Evolutionary conservation across 1,140 invertebrate genomes (phyloP).

Genomic region (Pseudomyrmex flavicornis): DNA sequence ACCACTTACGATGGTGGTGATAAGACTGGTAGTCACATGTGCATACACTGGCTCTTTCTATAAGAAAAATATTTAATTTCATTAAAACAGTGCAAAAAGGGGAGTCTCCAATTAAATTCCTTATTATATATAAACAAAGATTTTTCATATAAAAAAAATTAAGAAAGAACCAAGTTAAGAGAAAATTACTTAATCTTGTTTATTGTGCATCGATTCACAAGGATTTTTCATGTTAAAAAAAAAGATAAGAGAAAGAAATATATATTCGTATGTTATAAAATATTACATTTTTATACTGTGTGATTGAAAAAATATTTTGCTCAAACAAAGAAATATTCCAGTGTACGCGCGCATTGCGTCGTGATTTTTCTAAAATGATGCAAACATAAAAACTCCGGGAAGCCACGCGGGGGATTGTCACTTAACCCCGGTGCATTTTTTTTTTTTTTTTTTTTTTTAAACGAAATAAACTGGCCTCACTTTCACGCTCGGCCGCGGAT

Average conservation of each 20-base stretch:
- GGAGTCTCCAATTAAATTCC: background rate
- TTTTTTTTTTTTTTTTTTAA: too few relatives aligned
- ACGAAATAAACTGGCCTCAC: slow-evolving; percentile 64
- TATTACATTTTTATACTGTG: background rate
- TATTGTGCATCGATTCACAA: too few relatives aligned
- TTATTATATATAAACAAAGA: background rate
- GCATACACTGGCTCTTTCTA: too few relatives aligned
- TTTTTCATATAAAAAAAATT: background rate
- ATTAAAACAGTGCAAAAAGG: too few relatives aligned
- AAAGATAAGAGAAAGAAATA: too few relatives aligned
- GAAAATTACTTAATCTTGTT: too few relatives aligned
- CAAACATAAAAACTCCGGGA: slow-evolving; percentile 37
- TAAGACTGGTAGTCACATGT: background rate
- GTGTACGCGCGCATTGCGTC: slow-evolving; percentile 2
- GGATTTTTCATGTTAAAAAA: too few relatives aligned
- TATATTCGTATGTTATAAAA: too few relatives aligned
- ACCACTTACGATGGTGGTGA: background rate
- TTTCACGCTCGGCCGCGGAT: slow-evolving; percentile 65
- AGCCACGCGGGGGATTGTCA: slow-evolving; percentile 49
- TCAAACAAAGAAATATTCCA: slow-evolving; percentile 22
- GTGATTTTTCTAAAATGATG: slow-evolving; percentile 58
- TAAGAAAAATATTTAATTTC: background rate
- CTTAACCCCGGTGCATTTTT: slow-evolving; percentile 35
- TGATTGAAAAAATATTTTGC: background rate
- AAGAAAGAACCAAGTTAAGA: background rate